Percentiles rank a stretch among this genome's conserved stretches.
Evolutionary conservation across 2,113 vertebrate species (phyloP).

Genomic region (Psilopogon haemacephalus): DNA sequence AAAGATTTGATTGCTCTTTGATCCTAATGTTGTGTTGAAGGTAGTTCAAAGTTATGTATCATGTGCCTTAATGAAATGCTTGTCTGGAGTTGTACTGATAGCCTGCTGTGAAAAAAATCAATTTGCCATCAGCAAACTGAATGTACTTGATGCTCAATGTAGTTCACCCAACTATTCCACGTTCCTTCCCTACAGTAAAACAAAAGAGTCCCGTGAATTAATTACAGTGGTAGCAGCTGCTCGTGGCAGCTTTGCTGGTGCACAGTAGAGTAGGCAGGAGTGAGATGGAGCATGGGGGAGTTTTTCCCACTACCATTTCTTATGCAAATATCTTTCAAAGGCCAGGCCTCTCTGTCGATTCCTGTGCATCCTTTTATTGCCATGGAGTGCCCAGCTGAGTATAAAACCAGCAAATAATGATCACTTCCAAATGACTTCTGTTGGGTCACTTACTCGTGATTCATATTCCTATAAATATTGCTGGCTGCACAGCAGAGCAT

Average conservation of each 20-base stretch:
- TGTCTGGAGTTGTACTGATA: conserved; percentile 52
- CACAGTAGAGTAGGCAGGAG: neutral
- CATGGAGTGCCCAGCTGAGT: neutral
- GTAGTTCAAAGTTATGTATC: conserved; percentile 57
- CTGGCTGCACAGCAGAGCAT: neutral
- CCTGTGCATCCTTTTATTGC: neutral
- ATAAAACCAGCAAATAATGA: neutral
- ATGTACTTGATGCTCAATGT: conserved; percentile 51
- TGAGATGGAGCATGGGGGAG: neutral
- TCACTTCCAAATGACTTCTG: neutral
- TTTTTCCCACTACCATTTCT: neutral
- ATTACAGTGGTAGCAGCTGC: conserved; percentile 64
- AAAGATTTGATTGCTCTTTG: conserved; percentile 29
- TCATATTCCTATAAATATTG: neutral
- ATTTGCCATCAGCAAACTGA: conserved; percentile 57
- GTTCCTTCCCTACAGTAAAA: conserved; percentile 47
- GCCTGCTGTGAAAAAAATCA: conserved; percentile 66
- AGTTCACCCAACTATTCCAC: conserved; percentile 51
- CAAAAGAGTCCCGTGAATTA: conserved; percentile 63
- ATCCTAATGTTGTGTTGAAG: conserved; percentile 41
- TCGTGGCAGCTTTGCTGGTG: conserved; percentile 31
- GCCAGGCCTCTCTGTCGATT: neutral
- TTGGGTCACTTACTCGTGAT: neutral
- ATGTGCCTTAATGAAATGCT: conserved; percentile 54
- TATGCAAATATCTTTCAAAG: conserved; percentile 2